These are phyloP conservation scores for Toxotes chatareus DNA, from an alignment of 2,113 vertebrate species.

Conservation along the genomic window DNA sequence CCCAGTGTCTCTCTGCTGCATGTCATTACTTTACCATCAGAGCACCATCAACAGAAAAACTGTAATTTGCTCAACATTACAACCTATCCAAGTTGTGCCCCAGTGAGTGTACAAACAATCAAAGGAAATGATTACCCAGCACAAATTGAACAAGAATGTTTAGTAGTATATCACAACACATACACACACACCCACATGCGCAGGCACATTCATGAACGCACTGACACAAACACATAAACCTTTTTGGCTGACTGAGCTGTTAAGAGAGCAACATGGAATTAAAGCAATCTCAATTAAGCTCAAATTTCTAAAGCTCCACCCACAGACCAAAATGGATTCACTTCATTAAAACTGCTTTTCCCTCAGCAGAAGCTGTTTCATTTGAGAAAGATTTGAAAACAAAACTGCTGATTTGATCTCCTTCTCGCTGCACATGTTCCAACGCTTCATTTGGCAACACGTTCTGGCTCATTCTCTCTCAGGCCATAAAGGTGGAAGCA, in stretches of 20 bases:
- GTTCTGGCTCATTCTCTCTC: constrained; percentile 2
- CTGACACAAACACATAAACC: neutral
- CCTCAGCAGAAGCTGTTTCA: neutral
- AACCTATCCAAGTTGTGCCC: neutral
- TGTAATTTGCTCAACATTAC: constrained; percentile 15
- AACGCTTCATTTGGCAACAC: neutral
- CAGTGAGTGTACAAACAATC: constrained; percentile 40
- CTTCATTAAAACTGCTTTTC: constrained; percentile 26
- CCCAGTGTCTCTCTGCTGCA: constrained; percentile 1
- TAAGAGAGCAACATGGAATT: constrained; percentile 8
- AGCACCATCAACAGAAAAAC: neutral
- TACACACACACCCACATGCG: constrained; percentile 2
- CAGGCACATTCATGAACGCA: constrained; percentile 1
- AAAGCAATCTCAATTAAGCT: constrained; percentile 32
- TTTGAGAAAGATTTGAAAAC: constrained; percentile 8
- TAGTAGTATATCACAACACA: neutral
- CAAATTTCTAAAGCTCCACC: constrained; percentile 6
- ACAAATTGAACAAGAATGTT: constrained; percentile 17
- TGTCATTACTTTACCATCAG: constrained; percentile 8
- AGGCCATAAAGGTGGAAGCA: constrained; percentile 17
- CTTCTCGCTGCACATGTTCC: neutral
- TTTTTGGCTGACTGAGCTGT: neutral
- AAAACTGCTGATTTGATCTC: constrained; percentile 3
- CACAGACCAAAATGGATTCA: constrained; percentile 5
- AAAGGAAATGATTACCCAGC: constrained; percentile 39